Evolutionary conservation across 2,113 vertebrate genomes (phyloP).

Genomic region (Lethenteron reissneri): DNA sequence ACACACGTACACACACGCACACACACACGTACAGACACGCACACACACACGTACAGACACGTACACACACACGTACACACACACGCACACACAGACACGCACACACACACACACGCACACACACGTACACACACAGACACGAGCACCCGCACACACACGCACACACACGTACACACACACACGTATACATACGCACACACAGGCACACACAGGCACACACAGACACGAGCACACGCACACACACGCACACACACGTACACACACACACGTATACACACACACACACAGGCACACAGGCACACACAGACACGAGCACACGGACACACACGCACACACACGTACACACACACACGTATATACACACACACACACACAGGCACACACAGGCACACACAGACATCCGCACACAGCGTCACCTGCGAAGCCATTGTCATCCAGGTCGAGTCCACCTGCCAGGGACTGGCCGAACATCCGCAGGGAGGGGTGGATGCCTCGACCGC

Average conservation of each 20-base stretch:
- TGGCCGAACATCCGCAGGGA: slow-evolving; percentile 80
- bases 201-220: too few relatives aligned
- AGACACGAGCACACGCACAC: too few relatives aligned
- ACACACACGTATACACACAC: too few relatives aligned
- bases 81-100: not conserved
- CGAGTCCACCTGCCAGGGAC: slow-evolving; percentile 71
- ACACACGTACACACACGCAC: not conserved
- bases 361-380: not conserved
- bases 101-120: not conserved
- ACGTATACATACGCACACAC: not conserved
- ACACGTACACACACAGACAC: not conserved
- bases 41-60: too few relatives aligned
- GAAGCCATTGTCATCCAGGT: slow-evolving; percentile 93
- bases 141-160: too few relatives aligned
- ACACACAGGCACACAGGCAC: too few relatives aligned
- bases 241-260: too few relatives aligned
- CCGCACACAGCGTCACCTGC: slow-evolving; percentile 27
- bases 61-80: not conserved
- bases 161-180: not conserved
- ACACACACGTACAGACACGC: too few relatives aligned
- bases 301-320: too few relatives aligned
- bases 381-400: not conserved
- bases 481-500: slow-evolving; percentile 41
- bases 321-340: not conserved
- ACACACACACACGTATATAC: not conserved